These are phyloP conservation scores for Phaethornis superciliosus DNA, from an alignment of 2,113 vertebrate genomes.

Conservation along the genomic window DNA sequence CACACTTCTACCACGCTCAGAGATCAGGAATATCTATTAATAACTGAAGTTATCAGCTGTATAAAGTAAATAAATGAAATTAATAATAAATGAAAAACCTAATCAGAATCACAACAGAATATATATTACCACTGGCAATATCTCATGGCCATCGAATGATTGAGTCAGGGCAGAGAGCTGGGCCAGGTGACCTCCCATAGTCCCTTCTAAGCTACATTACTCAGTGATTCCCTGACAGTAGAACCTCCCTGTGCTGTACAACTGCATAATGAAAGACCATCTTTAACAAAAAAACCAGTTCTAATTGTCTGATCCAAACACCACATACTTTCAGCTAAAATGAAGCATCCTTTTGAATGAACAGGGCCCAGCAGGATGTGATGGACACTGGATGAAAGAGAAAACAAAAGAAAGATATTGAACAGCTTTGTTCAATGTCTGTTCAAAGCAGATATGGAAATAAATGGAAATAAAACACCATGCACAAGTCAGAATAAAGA, in stretches of 20 bases:
- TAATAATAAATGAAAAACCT: background rate
- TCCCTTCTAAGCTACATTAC: background rate
- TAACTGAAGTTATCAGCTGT: background rate
- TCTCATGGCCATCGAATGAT: background rate
- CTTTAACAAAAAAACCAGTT: background rate
- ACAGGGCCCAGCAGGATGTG: background rate
- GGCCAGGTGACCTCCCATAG: background rate
- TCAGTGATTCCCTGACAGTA: background rate
- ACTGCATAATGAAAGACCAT: background rate
- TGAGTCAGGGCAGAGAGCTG: accelerated
- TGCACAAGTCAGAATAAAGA: background rate
- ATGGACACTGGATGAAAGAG: background rate
- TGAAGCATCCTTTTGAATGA: background rate
- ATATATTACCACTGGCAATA: background rate
- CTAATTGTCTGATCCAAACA: background rate
- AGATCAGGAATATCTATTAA: background rate
- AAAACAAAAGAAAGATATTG: background rate
- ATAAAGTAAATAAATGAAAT: background rate
- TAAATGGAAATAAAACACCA: background rate
- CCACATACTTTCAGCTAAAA: background rate
- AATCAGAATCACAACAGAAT: background rate
- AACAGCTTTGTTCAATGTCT: background rate
- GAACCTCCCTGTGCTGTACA: background rate
- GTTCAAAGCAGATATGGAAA: slow-evolving; percentile 15
- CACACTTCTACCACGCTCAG: background rate